phyloP scores from a whole-genome alignment of 2,113 vertebrate genomes.

The Trochalopteron elliotii region DNA sequence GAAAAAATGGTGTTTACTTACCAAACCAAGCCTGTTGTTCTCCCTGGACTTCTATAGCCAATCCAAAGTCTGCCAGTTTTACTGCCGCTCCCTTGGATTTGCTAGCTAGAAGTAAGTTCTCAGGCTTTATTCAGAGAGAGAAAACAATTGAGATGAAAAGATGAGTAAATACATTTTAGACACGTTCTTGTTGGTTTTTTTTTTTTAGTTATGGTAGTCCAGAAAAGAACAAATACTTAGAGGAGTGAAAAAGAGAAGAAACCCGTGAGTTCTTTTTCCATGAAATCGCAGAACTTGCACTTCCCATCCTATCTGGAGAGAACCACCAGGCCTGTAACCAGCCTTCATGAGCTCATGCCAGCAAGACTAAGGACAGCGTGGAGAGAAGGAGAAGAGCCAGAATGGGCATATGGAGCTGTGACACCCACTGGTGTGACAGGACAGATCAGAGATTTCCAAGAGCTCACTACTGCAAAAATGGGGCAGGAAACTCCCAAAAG shows the following conservation, averaged over 20 bases:
- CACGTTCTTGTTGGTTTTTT: neutral
- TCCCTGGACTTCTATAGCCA: constrained; percentile 97
- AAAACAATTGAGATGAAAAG: constrained; percentile 58
- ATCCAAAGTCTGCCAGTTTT: constrained; percentile 95
- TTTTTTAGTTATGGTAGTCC: neutral
- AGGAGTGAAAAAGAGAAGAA: neutral
- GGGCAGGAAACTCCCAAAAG: neutral
- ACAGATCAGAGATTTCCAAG: neutral
- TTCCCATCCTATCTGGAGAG: constrained; percentile 14
- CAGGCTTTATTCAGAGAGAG: constrained; percentile 80
- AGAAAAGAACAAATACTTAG: neutral
- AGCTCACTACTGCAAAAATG: neutral
- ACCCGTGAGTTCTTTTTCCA: neutral
- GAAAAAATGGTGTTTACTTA: constrained; percentile 70
- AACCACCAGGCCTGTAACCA: neutral
- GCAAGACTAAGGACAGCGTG: neutral
- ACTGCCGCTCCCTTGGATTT: constrained; percentile 97
- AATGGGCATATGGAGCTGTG: neutral
- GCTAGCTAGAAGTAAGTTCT: constrained; percentile 97
- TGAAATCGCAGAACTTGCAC: neutral
- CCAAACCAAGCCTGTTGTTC: constrained; percentile 99
- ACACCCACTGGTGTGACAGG: neutral
- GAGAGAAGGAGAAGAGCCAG: neutral
- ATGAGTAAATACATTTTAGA: constrained; percentile 18
- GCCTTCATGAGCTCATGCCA: neutral